Evolutionary conservation across 2,113 vertebrate species (phyloP), one percentile per base, ranked within the genome.

Genomic region (Sander lucioperca): DNA sequence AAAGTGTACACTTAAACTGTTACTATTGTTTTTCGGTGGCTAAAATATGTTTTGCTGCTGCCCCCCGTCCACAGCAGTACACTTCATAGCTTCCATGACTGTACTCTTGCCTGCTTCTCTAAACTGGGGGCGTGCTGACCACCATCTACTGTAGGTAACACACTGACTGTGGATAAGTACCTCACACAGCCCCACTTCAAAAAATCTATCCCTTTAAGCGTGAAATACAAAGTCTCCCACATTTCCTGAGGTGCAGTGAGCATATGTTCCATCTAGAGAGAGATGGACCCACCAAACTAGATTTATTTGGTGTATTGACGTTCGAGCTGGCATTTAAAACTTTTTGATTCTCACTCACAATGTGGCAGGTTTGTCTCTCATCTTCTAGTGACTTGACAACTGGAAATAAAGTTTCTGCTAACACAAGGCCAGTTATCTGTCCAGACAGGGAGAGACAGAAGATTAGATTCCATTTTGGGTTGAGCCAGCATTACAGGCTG

Each of bases 241-340:
- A 56, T 66, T 12, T 69, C 23, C 33, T 15, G 47, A 33, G 45
- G 11, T 18, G 50, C 54, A 25, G 10, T 48, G 69, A 62, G 30
- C 21, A 66, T 39, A 18, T 33, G 5, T 27, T 70, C 8, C 9
- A 0, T 79, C 61, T 48, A 13, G 39, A 25, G 18, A 51, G 51
- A 57, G 14, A 58, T 0, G 16, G 51, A 51, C 33, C 27, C 1
- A 36, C 47, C 18, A 45, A 63, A 82, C 69, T 25, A 15, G 48
- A 56, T 43, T 18, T 33, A 5, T 13, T 8, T 36, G 47, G 27
- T 23, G 0, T 4, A 47, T 23, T 83, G 53, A 85, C 6, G n/a
- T 69, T 66, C 16, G 58, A 57, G 39, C 23, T 83, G 68, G 79
- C 79, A 77, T 87, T 83, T 43, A 68, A 75, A 66, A 83, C n/a